Evolutionary conservation across 37 sponge, comb jelly and placozoan genomes (phyloP).

Genomic region (Aphrocallistes beatrix): DNA sequence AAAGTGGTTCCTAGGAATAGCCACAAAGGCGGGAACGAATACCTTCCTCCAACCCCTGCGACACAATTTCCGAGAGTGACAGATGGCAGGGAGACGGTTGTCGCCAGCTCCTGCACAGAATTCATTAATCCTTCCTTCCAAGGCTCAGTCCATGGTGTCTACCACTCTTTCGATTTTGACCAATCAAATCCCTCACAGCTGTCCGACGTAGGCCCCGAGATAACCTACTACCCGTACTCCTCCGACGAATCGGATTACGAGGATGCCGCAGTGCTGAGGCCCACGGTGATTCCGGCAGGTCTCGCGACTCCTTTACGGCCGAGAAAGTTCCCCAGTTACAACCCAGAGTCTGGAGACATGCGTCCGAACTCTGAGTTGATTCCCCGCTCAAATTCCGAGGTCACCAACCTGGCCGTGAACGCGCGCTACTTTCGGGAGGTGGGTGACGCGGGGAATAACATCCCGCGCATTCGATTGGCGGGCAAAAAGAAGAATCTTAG

Average conservation of each 20-base stretch:
- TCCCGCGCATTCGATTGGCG: no score
- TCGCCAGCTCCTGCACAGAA: background rate
- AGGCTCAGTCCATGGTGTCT: background rate
- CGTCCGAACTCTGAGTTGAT: background rate
- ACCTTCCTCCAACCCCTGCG: no score
- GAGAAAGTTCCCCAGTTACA: background rate
- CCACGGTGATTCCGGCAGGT: background rate
- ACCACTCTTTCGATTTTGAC: background rate
- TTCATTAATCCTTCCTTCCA: background rate
- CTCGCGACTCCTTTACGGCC: background rate
- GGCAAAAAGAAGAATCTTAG: no score
- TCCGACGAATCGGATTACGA: background rate
- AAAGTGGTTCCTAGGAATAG: no score
- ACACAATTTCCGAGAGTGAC: background rate
- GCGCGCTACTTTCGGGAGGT: background rate
- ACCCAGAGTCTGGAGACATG: background rate
- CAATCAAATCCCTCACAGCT: background rate
- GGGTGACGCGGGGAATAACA: background rate
- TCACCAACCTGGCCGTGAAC: background rate
- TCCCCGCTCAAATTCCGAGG: background rate
- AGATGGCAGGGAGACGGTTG: background rate
- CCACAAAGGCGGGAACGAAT: no score
- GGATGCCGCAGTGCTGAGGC: background rate
- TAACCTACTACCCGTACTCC: background rate
- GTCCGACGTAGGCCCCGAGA: background rate